A percentile compares a stretch with the other conserved stretches of the same genome.
phyloP scores from a whole-genome alignment of 2,797 vertebrate species.

The Melanotaenia pygmaea region DNA sequence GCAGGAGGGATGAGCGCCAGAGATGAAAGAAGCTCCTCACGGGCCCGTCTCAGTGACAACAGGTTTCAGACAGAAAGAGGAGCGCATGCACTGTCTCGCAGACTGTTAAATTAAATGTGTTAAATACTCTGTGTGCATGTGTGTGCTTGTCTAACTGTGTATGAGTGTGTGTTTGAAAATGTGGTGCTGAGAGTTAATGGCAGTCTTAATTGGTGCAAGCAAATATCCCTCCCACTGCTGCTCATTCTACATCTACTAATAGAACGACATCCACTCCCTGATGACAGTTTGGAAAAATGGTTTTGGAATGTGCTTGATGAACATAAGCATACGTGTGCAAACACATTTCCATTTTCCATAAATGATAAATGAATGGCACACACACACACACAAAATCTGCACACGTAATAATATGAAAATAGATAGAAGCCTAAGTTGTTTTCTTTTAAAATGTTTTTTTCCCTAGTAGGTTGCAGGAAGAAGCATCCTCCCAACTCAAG shows the following conservation, averaged over 20 bases:
- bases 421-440: neutral
- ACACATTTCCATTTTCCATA: slow-evolving; percentile 2
- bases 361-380: slow-evolving; percentile 5
- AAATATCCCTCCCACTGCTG: slow-evolving; percentile 66
- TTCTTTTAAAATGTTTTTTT: neutral
- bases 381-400: neutral
- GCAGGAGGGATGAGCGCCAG: slow-evolving; percentile 5
- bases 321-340: neutral
- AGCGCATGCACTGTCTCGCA: slow-evolving; percentile 41
- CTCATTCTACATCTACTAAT: slow-evolving; percentile 68
- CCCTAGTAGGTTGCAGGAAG: neutral
- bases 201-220: slow-evolving; percentile 70
- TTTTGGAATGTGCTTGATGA: slow-evolving; percentile 36
- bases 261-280: slow-evolving; percentile 60
- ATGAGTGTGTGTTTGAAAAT: slow-evolving; percentile 16
- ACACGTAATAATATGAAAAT: slow-evolving; percentile 3
- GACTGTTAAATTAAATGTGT: slow-evolving; percentile 58
- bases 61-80: slow-evolving; percentile 57
- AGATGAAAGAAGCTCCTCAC: slow-evolving; percentile 46
- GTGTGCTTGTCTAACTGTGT: slow-evolving; percentile 11
- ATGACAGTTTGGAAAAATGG: slow-evolving; percentile 41
- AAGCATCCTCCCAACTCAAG: neutral
- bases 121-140: slow-evolving; percentile 40
- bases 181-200: slow-evolving; percentile 60
- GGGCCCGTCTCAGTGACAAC: slow-evolving; percentile 48